A percentile compares a stretch with the other conserved stretches of the same genome.
These are phyloP conservation scores for Siniperca scherzeri DNA, from an alignment of 2,797 vertebrate genomes.

Conservation along the genomic window DNA sequence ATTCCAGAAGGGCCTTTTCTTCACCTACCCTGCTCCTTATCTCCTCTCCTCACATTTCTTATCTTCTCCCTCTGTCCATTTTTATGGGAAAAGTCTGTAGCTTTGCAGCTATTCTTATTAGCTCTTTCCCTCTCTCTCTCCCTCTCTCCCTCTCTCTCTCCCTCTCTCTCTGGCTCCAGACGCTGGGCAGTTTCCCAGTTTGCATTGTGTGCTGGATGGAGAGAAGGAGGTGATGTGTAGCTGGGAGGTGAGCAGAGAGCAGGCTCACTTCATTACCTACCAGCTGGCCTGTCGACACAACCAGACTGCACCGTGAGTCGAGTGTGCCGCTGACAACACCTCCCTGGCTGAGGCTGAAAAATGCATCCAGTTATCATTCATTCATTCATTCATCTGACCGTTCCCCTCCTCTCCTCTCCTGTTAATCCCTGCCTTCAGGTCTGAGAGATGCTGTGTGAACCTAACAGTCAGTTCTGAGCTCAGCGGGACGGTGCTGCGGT, in stretches of 20 bases:
- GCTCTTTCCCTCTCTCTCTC: constrained; percentile 2
- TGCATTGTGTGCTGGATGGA: constrained; percentile 79
- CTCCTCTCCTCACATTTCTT: constrained; percentile 50
- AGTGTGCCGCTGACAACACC: neutral
- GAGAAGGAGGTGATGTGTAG: constrained; percentile 76
- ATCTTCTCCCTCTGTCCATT: constrained; percentile 34
- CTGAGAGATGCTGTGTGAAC: constrained; percentile 58
- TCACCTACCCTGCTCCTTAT: constrained; percentile 22
- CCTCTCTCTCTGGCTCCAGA: constrained; percentile 45
- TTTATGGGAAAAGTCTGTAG: constrained; percentile 8
- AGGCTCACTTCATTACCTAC: constrained; percentile 75
- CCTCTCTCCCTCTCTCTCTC: constrained; percentile 8
- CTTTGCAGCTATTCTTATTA: constrained; percentile 34
- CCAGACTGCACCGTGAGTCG: constrained; percentile 66
- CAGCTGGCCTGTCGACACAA: constrained; percentile 69
- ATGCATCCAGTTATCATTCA: neutral
- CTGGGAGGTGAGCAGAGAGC: constrained; percentile 82
- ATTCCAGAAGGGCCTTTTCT: neutral
- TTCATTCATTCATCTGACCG: neutral
- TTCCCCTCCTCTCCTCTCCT: neutral
- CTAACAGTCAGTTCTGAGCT: constrained; percentile 4
- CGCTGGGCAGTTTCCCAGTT: constrained; percentile 51
- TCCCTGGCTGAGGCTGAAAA: neutral
- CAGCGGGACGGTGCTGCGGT: constrained; percentile 40
- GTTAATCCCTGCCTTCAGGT: constrained; percentile 40